Evolutionary conservation across 2,888 invertebrate species (phyloP).

Genomic region (Coelinius sp.): DNA sequence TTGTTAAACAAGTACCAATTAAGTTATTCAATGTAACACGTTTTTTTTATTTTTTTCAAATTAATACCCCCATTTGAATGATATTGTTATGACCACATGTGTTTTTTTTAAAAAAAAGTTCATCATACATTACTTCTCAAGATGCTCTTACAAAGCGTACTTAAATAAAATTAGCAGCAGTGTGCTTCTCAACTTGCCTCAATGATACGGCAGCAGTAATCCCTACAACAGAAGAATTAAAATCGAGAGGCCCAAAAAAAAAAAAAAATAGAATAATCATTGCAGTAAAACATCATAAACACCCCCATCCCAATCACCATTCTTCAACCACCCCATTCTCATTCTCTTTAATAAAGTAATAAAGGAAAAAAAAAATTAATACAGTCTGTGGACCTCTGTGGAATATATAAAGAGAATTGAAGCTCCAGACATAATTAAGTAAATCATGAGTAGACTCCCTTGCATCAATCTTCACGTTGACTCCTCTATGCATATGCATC

Average conservation of each 20-base stretch:
- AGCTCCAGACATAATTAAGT: slow-evolving; percentile 6
- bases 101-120: background rate
- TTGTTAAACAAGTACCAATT: slow-evolving; percentile 22
- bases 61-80: background rate
- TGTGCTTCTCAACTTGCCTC: slow-evolving; percentile 68
- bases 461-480: slow-evolving; percentile 15
- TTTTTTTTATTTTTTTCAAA: too few relatives aligned
- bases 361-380: background rate
- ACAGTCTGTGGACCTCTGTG: background rate
- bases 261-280: too few relatives aligned
- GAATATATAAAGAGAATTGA: background rate
- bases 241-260: slow-evolving; percentile 56
- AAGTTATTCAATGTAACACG: slow-evolving; percentile 9
- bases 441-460: slow-evolving; percentile 8
- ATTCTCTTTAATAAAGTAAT: background rate
- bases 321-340: background rate
- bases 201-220: slow-evolving; percentile 68
- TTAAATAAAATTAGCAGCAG: slow-evolving; percentile 41
- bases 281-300: slow-evolving; percentile 6
- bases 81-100: slow-evolving; percentile 3
- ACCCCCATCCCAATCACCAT: background rate
- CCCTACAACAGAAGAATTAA: slow-evolving; percentile 70
- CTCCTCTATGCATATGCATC: slow-evolving; percentile 23
- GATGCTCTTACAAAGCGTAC: slow-evolving; percentile 34
- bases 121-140: slow-evolving; percentile 31